Base-by-base conservation (phyloP, 2,113 vertebrate species). In the Willisornis vidua region DNA sequence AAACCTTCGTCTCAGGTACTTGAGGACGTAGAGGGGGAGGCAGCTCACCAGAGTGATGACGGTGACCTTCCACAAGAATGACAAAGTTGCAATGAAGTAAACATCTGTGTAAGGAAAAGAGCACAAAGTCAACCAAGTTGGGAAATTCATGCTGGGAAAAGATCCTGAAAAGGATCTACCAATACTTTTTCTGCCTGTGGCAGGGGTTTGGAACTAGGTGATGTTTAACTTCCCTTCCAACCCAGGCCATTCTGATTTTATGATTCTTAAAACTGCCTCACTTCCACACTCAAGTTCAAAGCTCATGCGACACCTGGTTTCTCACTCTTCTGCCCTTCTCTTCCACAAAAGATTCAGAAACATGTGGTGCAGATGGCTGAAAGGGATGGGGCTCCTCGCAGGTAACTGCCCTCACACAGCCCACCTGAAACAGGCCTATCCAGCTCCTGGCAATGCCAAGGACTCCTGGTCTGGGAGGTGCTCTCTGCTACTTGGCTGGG, bases 1-100 rank as follows among this genome's bases (percentile, higher is more conserved):
- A 98, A 99, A 99, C 62, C 99, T 98, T 71, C 99, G 92, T 10
- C 99, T 98, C 94, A 99, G 99, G 96, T 99, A 99, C 97, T 99
- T 99, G 94, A 99, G 98, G 94, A 99, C 98, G 88, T 99, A 99
- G 79, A 99, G 99, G 7, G 99, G 99, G 86, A 99, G 98, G 63
- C 99, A 99, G 98, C 99, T 99, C 96, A 99, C 98, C 97, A 99
- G 97, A 6, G 99, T 99, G 98, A 99, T 99, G 91, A 98, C 98
- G 0, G 99, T 99, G 89, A 99, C 99, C 97, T 99, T 99, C 99
- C 99, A 99, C 87, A 99, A 97, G 98, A 99, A 99, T 0, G 99
- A 99, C 35, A 99, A 76, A 1, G 99, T 99, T 61, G 98, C 96
- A 93, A 99, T 99, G 98, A 99, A 99, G 97, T 99, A 99, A 49